phyloP scores from a whole-genome alignment of 1,140 invertebrate genomes.

The Daktulosphaira vitifoliae region DNA sequence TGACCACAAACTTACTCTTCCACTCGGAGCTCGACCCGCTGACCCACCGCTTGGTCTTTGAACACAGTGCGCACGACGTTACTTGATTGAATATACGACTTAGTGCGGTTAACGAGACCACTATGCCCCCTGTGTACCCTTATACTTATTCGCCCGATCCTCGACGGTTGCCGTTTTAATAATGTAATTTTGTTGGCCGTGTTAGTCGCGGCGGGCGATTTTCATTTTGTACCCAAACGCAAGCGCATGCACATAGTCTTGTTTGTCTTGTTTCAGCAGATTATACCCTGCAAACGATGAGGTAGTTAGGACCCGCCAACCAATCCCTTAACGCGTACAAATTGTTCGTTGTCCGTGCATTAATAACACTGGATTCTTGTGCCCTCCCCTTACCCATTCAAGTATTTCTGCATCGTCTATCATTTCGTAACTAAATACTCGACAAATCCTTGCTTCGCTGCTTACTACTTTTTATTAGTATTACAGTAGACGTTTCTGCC shows the following conservation, averaged over 20 bases:
- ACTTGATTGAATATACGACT: slow-evolving; percentile 28
- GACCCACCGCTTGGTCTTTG: slow-evolving; percentile 11
- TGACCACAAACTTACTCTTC: slow-evolving; percentile 27
- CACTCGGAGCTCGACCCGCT: not conserved
- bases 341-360: slow-evolving; percentile 31
- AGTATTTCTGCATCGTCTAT: not conserved
- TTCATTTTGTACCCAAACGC: not conserved
- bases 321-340: slow-evolving; percentile 33
- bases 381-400: not conserved
- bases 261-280: slow-evolving; percentile 26
- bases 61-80: slow-evolving; percentile 27
- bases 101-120: slow-evolving; percentile 27
- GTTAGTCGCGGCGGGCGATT: not conserved
- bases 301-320: slow-evolving; percentile 13
- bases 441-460: too few relatives aligned
- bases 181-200: slow-evolving; percentile 21
- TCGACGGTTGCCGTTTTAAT: slow-evolving; percentile 25
- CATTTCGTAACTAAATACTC: not conserved
- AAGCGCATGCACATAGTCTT: not conserved
- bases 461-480: too few relatives aligned
- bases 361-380: slow-evolving; percentile 30
- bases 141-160: not conserved
- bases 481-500: too few relatives aligned
- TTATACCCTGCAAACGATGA: slow-evolving; percentile 29
- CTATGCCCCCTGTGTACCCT: not conserved